Percentiles rank a stretch among this genome's conserved stretches.
Evolutionary conservation across 2,113 vertebrate genomes (phyloP).

Genomic region (Physeter macrocephalus): DNA sequence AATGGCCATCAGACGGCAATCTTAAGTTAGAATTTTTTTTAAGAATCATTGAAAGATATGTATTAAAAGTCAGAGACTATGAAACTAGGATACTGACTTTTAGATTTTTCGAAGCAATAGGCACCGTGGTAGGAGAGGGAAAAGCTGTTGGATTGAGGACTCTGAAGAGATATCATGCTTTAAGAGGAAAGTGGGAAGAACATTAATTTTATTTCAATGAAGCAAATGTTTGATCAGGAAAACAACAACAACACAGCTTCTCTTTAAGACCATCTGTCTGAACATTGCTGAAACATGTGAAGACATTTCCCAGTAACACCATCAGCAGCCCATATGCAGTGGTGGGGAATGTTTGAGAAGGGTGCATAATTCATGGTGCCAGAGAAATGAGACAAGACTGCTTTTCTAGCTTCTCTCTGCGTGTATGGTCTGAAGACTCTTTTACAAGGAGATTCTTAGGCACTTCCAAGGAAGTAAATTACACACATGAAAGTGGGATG

Average conservation of each 20-base stretch:
- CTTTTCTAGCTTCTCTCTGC: not conserved
- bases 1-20: not conserved
- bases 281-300: conserved; percentile 44
- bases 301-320: conserved; percentile 10
- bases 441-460: not conserved
- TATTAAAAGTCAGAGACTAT: not conserved
- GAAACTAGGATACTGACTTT: not conserved
- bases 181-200: not conserved
- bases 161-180: not conserved
- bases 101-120: not conserved
- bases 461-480: not conserved
- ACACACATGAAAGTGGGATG: not conserved
- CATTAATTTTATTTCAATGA: conserved; percentile 48
- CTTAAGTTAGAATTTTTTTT: not conserved
- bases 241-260: conserved; percentile 56
- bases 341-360: not conserved
- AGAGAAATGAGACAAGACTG: not conserved
- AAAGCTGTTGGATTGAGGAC: not conserved
- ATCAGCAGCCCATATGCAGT: not conserved
- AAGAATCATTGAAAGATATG: not conserved
- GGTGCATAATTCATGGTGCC: not conserved
- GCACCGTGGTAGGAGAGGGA: not conserved
- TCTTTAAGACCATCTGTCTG: conserved; percentile 59
- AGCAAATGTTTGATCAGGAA: conserved; percentile 60
- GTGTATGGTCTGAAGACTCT: not conserved